Evolutionary conservation across 1,140 invertebrate species (phyloP).

Genomic region (Lepidurus couesii): DNA sequence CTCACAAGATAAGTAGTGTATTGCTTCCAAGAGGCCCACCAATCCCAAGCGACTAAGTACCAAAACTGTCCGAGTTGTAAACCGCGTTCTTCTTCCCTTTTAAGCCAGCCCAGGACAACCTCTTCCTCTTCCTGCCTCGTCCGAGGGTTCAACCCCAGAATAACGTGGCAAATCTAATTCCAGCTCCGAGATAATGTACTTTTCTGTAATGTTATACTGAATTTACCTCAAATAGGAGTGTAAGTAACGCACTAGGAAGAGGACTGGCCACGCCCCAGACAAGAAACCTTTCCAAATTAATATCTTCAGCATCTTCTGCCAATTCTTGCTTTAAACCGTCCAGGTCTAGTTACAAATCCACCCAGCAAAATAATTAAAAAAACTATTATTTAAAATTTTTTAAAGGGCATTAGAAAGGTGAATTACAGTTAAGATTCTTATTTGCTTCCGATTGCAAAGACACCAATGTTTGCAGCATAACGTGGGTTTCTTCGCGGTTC

Average conservation of each 20-base stretch:
- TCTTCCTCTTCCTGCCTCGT: constrained; percentile 71
- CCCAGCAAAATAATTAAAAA: background rate
- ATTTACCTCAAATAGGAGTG: constrained; percentile 14
- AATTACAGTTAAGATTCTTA: background rate
- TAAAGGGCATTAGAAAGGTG: background rate
- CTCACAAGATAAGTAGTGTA: constrained; percentile 53
- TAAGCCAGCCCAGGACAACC: constrained; percentile 71
- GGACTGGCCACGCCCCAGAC: constrained; percentile 67
- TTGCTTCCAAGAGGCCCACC: constrained; percentile 73
- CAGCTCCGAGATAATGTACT: constrained; percentile 16
- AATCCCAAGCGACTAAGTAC: constrained; percentile 74
- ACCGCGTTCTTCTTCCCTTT: constrained; percentile 64
- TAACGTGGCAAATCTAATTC: constrained; percentile 72
- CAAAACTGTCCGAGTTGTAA: constrained; percentile 73
- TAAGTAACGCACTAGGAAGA: background rate
- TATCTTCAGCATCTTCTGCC: constrained; percentile 41
- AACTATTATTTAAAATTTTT: background rate
- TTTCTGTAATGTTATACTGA: background rate
- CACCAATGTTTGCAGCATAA: background rate
- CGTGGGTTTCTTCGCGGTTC: constrained; percentile 54
- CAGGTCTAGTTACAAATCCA: background rate
- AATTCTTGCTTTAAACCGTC: constrained; percentile 28
- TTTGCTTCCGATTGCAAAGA: background rate
- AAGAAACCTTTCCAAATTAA: constrained; percentile 71
- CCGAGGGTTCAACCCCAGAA: constrained; percentile 74